Evolutionary conservation across 2,888 invertebrate genomes (phyloP).

Genomic region (Aspidiotus destructor): DNA sequence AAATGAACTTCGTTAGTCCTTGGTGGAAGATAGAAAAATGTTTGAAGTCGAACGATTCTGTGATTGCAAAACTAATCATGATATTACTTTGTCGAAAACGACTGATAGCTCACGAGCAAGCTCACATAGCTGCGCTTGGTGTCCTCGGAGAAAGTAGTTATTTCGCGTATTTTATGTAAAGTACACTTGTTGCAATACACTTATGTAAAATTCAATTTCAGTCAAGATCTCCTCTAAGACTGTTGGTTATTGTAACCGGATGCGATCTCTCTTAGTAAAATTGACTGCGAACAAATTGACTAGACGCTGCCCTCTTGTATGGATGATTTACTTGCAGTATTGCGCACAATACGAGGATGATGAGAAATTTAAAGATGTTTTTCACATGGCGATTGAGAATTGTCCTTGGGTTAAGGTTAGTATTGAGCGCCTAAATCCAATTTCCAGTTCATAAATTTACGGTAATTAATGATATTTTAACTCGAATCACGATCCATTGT

Average conservation of each 20-base stretch:
- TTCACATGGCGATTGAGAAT: constrained; percentile 51
- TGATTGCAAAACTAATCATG: constrained; percentile 11
- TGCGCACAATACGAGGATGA: constrained; percentile 44
- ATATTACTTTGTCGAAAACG: constrained; percentile 10
- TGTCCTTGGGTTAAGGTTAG: constrained; percentile 55
- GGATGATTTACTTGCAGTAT: constrained; percentile 55
- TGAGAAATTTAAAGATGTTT: constrained; percentile 43
- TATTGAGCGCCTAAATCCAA: neutral
- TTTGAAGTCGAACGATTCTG: constrained; percentile 18
- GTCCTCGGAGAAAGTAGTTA: constrained; percentile 12
- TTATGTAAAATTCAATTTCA: no score
- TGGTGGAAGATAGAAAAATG: constrained; percentile 24
- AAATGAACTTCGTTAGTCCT: constrained; percentile 16
- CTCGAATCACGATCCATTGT: no score
- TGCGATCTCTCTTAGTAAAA: constrained; percentile 34
- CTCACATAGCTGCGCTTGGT: neutral
- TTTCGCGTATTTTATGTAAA: neutral
- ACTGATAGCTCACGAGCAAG: constrained; percentile 18
- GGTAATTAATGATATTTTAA: no score
- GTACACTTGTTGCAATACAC: no score
- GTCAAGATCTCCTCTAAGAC: neutral
- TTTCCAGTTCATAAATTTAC: no score
- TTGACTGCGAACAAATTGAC: constrained; percentile 34
- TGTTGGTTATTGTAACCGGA: constrained; percentile 11
- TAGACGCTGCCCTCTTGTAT: constrained; percentile 41